phyloP scores from a whole-genome alignment of 2,113 vertebrate genomes.

The Pituophis catenifer region DNA sequence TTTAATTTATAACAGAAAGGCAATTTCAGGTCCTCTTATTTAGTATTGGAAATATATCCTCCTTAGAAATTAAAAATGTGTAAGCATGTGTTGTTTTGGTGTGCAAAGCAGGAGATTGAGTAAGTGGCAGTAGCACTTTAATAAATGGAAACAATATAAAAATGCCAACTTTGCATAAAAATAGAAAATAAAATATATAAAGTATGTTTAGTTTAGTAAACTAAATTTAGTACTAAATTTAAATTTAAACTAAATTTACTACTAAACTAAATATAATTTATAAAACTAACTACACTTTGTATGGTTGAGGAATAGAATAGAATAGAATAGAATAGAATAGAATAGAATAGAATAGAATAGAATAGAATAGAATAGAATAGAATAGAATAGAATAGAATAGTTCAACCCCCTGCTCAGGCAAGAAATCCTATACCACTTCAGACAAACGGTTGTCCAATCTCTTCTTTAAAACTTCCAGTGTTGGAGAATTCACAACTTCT shows the following conservation, averaged over 20 bases:
- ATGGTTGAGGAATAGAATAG: neutral
- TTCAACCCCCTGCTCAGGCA: no score
- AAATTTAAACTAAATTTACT: no score
- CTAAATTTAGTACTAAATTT: no score
- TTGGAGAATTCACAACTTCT: no score
- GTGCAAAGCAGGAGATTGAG: neutral
- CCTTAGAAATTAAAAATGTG: slow-evolving; percentile 6
- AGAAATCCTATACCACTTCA: no score
- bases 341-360: no score
- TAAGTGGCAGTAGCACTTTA: neutral
- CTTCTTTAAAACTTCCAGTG: no score
- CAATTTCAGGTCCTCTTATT: neutral
- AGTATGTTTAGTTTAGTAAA: neutral
- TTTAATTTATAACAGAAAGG: neutral
- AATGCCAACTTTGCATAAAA: neutral
- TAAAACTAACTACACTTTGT: neutral
- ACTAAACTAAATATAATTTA: no score
- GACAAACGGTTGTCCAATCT: no score
- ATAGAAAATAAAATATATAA: neutral
- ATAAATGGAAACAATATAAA: neutral
- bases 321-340: no score
- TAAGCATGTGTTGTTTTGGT: neutral
- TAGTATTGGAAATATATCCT: slow-evolving; percentile 15
- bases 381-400: no score
- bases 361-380: no score